These are phyloP conservation scores for Pogonomyrmex californicus DNA, from an alignment of 1,140 invertebrate species.

Conservation along the genomic window DNA sequence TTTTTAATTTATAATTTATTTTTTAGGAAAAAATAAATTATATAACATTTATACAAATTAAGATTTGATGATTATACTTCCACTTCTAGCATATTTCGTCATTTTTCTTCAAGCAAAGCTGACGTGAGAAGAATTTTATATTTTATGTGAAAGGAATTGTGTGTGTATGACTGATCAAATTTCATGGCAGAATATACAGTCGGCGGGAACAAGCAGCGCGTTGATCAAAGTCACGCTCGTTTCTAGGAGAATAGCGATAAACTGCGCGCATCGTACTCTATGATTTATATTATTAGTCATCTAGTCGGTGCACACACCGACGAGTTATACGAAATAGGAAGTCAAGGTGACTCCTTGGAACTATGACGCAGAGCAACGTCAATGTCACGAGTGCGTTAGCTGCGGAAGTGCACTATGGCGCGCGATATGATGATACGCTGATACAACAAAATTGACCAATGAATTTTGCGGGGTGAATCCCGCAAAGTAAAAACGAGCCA, in stretches of 20 bases:
- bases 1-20: too few relatives aligned
- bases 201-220: not conserved
- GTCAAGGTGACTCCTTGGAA: conserved; percentile 24
- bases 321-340: conserved; percentile 15
- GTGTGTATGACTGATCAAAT: not conserved
- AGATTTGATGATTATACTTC: not conserved
- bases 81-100: not conserved
- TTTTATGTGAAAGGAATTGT: not conserved
- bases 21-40: too few relatives aligned
- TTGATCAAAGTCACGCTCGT: conserved; percentile 25
- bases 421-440: not conserved
- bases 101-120: not conserved
- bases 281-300: conserved; percentile 43
- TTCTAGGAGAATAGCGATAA: conserved; percentile 29
- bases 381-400: conserved; percentile 20
- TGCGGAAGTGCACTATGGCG: conserved; percentile 54
- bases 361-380: conserved; percentile 6
- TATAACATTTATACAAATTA: not conserved
- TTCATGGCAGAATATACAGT: not conserved
- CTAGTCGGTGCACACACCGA: not conserved
- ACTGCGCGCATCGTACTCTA: not conserved
- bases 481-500: conserved; percentile 45
- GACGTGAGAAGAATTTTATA: not conserved
- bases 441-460: not conserved
- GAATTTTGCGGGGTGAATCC: not conserved